These are phyloP conservation scores for Leptoteleia sp. DNA, from an alignment of 1,140 invertebrate species.

Conservation along the genomic window DNA sequence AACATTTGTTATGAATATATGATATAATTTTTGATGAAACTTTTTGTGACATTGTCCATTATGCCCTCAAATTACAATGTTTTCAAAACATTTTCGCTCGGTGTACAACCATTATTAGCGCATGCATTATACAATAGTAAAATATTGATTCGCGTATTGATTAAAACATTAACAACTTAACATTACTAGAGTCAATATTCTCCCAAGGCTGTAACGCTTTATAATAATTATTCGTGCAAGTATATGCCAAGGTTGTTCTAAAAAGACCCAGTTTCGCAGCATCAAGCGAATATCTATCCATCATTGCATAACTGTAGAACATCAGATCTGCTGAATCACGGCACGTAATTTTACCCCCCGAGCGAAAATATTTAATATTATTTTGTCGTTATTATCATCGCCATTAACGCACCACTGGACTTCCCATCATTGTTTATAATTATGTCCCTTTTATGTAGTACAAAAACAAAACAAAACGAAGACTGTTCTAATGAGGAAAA, in stretches of 20 bases:
- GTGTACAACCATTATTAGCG: too few relatives aligned
- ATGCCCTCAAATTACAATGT: too few relatives aligned
- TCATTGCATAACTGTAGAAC: slow-evolving; percentile 60
- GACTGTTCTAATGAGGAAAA: neutral
- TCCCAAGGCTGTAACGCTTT: slow-evolving; percentile 1
- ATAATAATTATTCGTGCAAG: slow-evolving; percentile 62
- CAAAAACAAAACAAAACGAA: neutral
- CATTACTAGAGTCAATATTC: slow-evolving; percentile 35
- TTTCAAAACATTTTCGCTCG: too few relatives aligned
- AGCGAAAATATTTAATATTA: slow-evolving; percentile 29
- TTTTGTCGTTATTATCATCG: slow-evolving; percentile 27
- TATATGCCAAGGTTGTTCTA: slow-evolving; percentile 59
- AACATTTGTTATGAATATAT: too few relatives aligned
- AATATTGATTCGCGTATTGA: neutral
- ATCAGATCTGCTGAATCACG: slow-evolving; percentile 50
- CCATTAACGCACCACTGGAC: slow-evolving; percentile 13
- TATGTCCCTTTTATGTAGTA: slow-evolving; percentile 1
- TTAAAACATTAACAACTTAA: slow-evolving; percentile 25
- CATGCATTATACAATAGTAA: too few relatives aligned
- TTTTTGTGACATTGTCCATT: too few relatives aligned
- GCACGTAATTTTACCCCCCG: slow-evolving; percentile 39
- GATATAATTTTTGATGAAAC: too few relatives aligned
- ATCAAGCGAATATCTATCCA: slow-evolving; percentile 53
- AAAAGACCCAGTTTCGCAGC: slow-evolving; percentile 62
- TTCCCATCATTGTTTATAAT: slow-evolving; percentile 33